Conservation (phyloP, 2,797 vertebrate genomes). For the Bradypodion ventrale region DNA sequence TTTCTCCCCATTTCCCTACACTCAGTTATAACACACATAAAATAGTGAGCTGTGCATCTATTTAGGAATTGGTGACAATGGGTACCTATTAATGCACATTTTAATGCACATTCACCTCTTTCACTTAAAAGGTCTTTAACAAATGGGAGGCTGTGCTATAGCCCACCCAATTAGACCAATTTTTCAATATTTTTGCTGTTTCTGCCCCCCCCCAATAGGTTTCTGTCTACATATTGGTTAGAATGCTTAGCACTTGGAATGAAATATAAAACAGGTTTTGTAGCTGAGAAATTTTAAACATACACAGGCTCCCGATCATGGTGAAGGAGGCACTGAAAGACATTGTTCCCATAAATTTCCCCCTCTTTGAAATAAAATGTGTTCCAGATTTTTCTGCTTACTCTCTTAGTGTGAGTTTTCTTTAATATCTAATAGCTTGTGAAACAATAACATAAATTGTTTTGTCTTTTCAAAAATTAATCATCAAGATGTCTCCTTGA, state of each 20-base stretch:
- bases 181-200: neutral
- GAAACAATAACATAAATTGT: neutral
- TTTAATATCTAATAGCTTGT: conserved; percentile 4
- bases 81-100: no score
- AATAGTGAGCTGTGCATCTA: no score
- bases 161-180: neutral
- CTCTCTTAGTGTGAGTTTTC: neutral
- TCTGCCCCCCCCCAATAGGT: neutral
- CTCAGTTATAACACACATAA: no score
- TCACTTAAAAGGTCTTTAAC: neutral
- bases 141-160: neutral
- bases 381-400: conserved; percentile 30
- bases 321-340: conserved; percentile 4
- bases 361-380: conserved; percentile 15
- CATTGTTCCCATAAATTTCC: neutral
- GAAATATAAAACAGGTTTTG: conserved; percentile 28
- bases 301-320: neutral
- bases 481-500: neutral
- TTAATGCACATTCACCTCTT: neutral
- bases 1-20: no score
- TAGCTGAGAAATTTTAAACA: conserved; percentile 21
- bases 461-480: neutral
- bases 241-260: conserved; percentile 8
- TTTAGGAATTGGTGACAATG: no score
- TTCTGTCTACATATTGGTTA: neutral